Percentiles rank a stretch among this genome's conserved stretches.
These are phyloP conservation scores for Leucania comma DNA, from an alignment of 2,888 invertebrate genomes.

Conservation along the genomic window DNA sequence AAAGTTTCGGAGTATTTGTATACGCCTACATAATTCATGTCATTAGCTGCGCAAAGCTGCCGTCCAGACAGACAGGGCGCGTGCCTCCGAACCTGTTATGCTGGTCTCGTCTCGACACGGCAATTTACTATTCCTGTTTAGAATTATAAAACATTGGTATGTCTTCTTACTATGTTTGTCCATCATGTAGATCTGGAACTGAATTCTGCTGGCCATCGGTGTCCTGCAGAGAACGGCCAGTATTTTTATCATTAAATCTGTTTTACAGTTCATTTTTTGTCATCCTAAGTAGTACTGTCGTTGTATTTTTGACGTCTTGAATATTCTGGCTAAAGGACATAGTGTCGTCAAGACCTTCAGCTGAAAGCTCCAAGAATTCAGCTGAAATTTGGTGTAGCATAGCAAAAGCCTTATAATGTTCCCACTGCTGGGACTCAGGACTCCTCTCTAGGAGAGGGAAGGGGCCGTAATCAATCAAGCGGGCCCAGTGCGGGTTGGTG, in stretches of 20 bases:
- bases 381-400: too few relatives aligned
- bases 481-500: too few relatives aligned
- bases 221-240: not conserved
- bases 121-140: conserved; percentile 33
- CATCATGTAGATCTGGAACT: not conserved
- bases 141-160: conserved; percentile 21
- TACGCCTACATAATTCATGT: conserved; percentile 11
- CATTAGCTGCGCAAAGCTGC: conserved; percentile 3
- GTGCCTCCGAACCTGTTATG: conserved; percentile 37
- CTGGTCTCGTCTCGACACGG: conserved; percentile 21
- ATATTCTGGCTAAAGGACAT: not conserved
- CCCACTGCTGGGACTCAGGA: too few relatives aligned
- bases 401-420: too few relatives aligned
- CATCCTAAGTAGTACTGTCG: not conserved
- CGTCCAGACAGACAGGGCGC: conserved; percentile 18
- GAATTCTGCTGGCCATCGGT: not conserved
- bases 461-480: too few relatives aligned
- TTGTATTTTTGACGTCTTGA: not conserved
- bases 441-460: too few relatives aligned
- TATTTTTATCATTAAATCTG: too few relatives aligned
- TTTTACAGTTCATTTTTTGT: not conserved
- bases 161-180: not conserved
- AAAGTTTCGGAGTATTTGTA: not conserved
- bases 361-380: too few relatives aligned
- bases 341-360: not conserved